Base-by-base conservation (phyloP, 2,797 vertebrate genomes). In the Halcyon smyrnensis region DNA sequence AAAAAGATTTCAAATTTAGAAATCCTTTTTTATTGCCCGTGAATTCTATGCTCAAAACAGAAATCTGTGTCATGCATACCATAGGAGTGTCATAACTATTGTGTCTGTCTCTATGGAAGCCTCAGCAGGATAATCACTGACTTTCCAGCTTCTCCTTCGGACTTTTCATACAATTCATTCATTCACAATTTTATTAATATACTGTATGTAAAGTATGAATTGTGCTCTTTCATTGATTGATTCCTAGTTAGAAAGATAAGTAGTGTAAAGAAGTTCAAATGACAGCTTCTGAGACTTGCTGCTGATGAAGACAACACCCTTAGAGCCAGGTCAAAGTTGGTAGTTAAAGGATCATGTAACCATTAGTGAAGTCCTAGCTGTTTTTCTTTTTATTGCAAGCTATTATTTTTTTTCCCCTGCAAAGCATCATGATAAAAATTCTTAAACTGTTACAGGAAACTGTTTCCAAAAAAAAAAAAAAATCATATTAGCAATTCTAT, bases 81-180 rank as follows among this genome's bases (percentile, higher is more conserved):
- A 69, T 24, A 71, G 73, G 51, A 88, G 69, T 94, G 77, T 94
- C 82, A 91, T 94, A 95, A 96, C 91, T 96, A 95, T 97, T 97
- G 95, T 93, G 93, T 96, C 94, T 96, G 93, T 97, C 77, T 97
- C 95, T 96, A 95, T 97, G 95, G 95, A 95, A 96, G 92, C 87
- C 63, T 91, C 1, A 3, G 64, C 63, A 75, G 84, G 65, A 79
- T 90, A 81, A 13, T 81, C 16, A 41, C 67, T 80, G 64, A 54
- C 64, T 92, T 95, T 57, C 32, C 84, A 82, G 53, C 70, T 68
- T 90, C 57, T 84, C 51, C 51, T 95, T 88, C 62, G 15, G 53
- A 28, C 48, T 79, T 89, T 45, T 76, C 41, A 37, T 73, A 51
- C 50, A 79, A 67, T 65, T 9, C 6, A 11, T 71, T 77, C 19